phyloP scores from a whole-genome alignment of 2,113 vertebrate genomes.

The Notiomystis cincta region DNA sequence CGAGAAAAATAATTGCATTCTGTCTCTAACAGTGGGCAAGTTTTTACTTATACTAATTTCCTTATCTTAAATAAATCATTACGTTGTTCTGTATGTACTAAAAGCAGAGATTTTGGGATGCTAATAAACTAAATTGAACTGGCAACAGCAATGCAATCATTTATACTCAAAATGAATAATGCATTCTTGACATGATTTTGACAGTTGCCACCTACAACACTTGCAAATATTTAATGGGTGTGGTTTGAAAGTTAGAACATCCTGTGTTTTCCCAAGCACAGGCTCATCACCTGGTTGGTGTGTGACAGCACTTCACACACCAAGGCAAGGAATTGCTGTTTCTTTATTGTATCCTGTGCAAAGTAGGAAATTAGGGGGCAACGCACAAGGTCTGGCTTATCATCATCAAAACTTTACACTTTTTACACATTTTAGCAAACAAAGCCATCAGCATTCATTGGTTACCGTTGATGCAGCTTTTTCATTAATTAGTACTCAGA shows the following conservation, averaged over 20 bases:
- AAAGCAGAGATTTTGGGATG: not conserved
- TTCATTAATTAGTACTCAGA: not conserved
- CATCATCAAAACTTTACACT: not conserved
- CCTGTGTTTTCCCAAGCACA: not conserved
- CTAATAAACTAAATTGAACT: not conserved
- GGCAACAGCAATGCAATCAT: not conserved
- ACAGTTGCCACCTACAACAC: not conserved
- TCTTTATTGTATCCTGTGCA: not conserved
- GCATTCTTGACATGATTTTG: not conserved
- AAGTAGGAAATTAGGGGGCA: not conserved
- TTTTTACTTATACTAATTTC: not conserved
- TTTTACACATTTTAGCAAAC: not conserved
- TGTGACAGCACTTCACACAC: not conserved
- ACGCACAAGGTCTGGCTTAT: not conserved
- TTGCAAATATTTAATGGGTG: not conserved
- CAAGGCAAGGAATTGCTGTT: not conserved
- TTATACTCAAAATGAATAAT: not conserved
- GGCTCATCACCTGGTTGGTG: not conserved
- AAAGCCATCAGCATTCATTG: not conserved
- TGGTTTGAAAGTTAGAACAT: not conserved
- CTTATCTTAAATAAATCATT: not conserved
- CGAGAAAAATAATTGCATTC: not conserved
- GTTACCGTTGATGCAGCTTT: not conserved
- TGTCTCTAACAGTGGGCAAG: not conserved
- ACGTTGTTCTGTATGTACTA: not conserved